Percentiles rank a stretch among this genome's conserved stretches.
Conservation (phyloP, 2,888 invertebrate genomes). For the Platycheirus albimanus region DNA sequence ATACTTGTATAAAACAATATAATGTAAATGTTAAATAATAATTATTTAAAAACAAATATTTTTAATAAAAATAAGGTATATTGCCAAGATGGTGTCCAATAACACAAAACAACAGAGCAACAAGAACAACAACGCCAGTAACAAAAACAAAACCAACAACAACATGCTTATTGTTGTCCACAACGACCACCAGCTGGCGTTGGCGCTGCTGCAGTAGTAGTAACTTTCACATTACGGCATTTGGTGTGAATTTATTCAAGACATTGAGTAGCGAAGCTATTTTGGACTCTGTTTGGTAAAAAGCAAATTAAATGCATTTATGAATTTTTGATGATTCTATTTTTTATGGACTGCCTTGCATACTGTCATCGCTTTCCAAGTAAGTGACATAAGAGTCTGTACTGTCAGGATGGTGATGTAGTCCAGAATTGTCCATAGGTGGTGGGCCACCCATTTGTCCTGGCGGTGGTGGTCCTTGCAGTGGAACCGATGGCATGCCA, state of each 20-base stretch:
- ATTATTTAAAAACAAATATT: constrained; percentile 18
- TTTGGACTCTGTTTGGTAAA: constrained; percentile 82
- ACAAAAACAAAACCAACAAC: constrained; percentile 39
- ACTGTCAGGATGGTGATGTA: constrained; percentile 89
- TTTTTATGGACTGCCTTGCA: constrained; percentile 88
- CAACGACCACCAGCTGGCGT: constrained; percentile 58
- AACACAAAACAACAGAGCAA: constrained; percentile 65
- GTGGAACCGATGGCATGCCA: constrained; percentile 83
- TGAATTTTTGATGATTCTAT: constrained; percentile 76
- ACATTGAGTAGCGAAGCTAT: constrained; percentile 81
- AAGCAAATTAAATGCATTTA: constrained; percentile 82
- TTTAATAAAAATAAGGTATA: too few relatives aligned
- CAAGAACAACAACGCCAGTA: constrained; percentile 70
- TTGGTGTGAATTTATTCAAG: constrained; percentile 80
- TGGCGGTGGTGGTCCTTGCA: constrained; percentile 84
- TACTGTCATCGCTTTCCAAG: constrained; percentile 93
- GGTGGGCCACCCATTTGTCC: constrained; percentile 84
- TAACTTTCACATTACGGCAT: constrained; percentile 75
- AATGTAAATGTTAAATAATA: too few relatives aligned
- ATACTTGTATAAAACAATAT: constrained; percentile 10
- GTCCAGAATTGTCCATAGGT: constrained; percentile 83
- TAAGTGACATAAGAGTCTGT: constrained; percentile 95
- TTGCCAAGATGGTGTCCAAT: constrained; percentile 61
- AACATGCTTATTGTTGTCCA: constrained; percentile 42
- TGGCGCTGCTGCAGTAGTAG: constrained; percentile 70